Conservation (phyloP, 2,113 vertebrate genomes). For the Xiphias gladius region DNA sequence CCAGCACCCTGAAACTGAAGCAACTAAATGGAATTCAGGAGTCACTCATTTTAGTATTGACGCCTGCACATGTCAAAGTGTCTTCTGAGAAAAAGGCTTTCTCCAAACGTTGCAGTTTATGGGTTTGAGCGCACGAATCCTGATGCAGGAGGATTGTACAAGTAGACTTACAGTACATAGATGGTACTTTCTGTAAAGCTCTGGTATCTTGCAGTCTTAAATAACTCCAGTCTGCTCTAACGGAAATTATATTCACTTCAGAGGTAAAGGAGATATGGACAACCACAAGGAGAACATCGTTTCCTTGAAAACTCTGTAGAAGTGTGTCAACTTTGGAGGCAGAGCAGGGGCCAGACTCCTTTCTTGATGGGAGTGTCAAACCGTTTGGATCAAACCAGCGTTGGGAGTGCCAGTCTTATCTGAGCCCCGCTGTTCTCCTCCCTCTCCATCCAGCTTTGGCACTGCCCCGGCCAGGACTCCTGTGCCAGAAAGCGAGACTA, state of each 20-base stretch:
- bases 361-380: conserved; percentile 17
- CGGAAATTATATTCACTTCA: conserved; percentile 1
- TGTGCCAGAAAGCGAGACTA: conserved; percentile 33
- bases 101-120: background rate
- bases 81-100: background rate
- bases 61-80: background rate
- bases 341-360: background rate
- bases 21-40: background rate
- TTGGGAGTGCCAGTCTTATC: conserved; percentile 5
- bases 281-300: conserved; percentile 1
- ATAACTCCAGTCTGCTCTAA: background rate
- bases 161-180: background rate
- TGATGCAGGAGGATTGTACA: background rate
- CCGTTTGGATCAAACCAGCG: conserved; percentile 28
- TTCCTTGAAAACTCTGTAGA: background rate
- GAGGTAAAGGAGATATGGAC: background rate
- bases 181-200: background rate
- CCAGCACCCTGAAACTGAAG: background rate
- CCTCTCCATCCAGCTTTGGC: conserved; percentile 29
- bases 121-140: too few species aligned
- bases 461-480: conserved; percentile 2
- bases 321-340: conserved; percentile 13
- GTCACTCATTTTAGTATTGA: background rate
- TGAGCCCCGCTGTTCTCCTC: background rate
- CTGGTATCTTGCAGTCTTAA: too few species aligned